Evolutionary conservation across 2,888 invertebrate species (phyloP), one percentile per base, ranked within the genome.

Genomic region (Pardosa pseudoannulata): DNA sequence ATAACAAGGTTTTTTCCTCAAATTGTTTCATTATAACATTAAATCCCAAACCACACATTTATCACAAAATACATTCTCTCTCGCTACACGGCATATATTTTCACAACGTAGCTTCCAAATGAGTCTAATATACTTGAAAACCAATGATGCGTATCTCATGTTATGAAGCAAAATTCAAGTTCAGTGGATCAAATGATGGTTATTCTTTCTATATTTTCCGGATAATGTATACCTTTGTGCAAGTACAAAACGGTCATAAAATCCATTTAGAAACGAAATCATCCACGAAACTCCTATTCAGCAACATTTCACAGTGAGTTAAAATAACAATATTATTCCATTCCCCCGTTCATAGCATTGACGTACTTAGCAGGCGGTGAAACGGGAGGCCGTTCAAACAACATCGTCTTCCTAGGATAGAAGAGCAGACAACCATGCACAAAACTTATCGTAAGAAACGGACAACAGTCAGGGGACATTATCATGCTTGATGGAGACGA

Each of bases 401-500:
- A 5, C 5, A 23, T 56, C 56, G 56, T 3, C 3, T 6, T 5
- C 23, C 56, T 19, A 11, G 11, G 23, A 23, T 11, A 19, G 5
- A 19, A 16, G 56, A 56, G 11, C 19, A 56, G 56, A 56, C 56
- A 56, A 23, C 19, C 56, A 56, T 56, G 56, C 56, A 23, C 56
- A 56, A 13, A n/a, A 46, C 19, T 23, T 5, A 56, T 56, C 19
- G 2, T 1, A 56, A 16, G 23, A 2, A 56, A 56, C 56, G 23
- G 23, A 23, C 56, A 56, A 23, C 56, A 56, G 56, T 56, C 56
- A 19, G 3, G 11, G 23, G 16, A 56, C 16, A 56, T 56, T 16
- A 56, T 56, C 56, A 56, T 56, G 56, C 56, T 56, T 23, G 56
- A 23, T 56, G 23, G 56, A 56, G 56, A 56, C 23, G 56, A 56